Conservation (phyloP, 2,113 vertebrate species). For the Macquaria ambigua region DNA sequence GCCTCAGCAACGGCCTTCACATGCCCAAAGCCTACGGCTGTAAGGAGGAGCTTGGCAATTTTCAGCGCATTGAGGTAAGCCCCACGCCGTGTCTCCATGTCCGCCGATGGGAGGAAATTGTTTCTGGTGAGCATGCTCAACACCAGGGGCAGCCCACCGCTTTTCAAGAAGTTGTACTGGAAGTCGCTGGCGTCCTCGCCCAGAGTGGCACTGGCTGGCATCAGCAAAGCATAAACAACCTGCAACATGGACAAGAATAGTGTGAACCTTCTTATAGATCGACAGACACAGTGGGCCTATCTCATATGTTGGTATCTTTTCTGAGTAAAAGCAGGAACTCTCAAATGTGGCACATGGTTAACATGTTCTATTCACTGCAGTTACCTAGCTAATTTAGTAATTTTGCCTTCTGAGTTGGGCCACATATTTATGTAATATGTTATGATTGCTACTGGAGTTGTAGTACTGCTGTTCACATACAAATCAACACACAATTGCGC, state of each 20-base stretch:
- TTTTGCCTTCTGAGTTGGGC: neutral
- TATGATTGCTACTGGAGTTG: neutral
- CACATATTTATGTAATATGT: neutral
- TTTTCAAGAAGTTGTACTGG: conserved; percentile 98
- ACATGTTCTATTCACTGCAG: neutral
- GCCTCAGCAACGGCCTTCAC: conserved; percentile 98
- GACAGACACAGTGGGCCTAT: too few species aligned
- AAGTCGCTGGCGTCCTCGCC: conserved; percentile 98
- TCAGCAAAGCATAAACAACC: conserved; percentile 99
- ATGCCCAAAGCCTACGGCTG: conserved; percentile 97
- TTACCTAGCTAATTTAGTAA: neutral
- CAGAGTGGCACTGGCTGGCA: conserved; percentile 97
- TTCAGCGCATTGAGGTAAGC: conserved; percentile 98
- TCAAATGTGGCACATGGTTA: neutral
- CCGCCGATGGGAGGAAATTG: conserved; percentile 98
- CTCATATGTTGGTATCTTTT: neutral
- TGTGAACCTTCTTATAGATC: neutral
- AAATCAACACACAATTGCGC: neutral
- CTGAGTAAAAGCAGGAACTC: neutral
- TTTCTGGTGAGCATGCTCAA: conserved; percentile 99
- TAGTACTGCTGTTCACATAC: neutral
- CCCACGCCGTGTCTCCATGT: conserved; percentile 97
- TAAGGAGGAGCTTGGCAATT: conserved; percentile 97
- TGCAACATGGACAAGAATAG: conserved; percentile 62
- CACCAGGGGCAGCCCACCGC: conserved; percentile 95